A percentile compares a stretch with the other conserved stretches of the same genome.
Conservation (phyloP, 1,140 invertebrate genomes). For the Diorhabda elongata region DNA sequence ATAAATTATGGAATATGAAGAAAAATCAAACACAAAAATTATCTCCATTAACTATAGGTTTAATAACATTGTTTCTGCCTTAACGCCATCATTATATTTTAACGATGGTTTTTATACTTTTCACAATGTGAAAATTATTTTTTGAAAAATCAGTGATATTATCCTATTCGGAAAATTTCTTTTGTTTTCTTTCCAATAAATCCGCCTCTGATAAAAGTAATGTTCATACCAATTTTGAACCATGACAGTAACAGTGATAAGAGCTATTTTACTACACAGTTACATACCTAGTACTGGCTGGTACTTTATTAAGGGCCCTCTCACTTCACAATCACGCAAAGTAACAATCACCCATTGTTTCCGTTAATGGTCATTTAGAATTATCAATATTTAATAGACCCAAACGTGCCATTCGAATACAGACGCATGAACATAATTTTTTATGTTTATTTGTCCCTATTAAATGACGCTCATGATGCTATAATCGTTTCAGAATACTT, state of each 20-base stretch:
- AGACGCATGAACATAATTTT: constrained; percentile 1
- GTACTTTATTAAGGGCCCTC: constrained; percentile 18
- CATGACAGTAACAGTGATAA: not conserved
- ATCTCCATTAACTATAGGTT: too few relatives aligned
- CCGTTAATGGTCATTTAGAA: constrained; percentile 30
- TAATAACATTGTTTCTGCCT: too few relatives aligned
- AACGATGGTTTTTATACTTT: too few relatives aligned
- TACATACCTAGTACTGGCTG: constrained; percentile 18
- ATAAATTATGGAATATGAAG: too few relatives aligned
- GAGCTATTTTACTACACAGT: constrained; percentile 5
- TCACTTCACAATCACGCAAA: constrained; percentile 26
- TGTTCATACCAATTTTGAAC: not conserved
- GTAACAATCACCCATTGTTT: constrained; percentile 31
- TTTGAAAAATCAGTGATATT: too few relatives aligned
- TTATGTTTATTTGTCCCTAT: constrained; percentile 1
- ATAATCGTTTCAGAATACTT: not conserved
- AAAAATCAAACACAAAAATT: too few relatives aligned
- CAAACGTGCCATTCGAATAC: not conserved
- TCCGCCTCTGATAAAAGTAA: not conserved
- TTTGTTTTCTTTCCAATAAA: not conserved
- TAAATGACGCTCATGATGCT: not conserved
- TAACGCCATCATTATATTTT: too few relatives aligned
- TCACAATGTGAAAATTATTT: too few relatives aligned
- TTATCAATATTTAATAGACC: constrained; percentile 31
- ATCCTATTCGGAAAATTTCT: too few relatives aligned